These are phyloP conservation scores for Halcyon chelicuti DNA, from an alignment of 2,797 vertebrate species.

Conservation along the genomic window DNA sequence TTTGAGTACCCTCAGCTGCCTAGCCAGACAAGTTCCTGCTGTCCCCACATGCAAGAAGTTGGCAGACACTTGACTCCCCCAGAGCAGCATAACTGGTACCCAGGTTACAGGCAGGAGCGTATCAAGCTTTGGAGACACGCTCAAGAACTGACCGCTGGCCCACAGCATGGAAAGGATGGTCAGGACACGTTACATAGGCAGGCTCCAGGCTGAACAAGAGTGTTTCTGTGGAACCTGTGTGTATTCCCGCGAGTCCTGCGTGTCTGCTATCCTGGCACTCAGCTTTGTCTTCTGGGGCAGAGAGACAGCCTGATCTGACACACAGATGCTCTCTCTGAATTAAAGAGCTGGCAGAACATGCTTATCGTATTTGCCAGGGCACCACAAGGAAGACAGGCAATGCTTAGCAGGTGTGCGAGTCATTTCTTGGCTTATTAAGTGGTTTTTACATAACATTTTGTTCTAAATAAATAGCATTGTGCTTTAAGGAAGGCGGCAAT, in stretches of 20 bases:
- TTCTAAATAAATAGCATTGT: constrained; percentile 38
- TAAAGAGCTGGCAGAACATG: constrained; percentile 67
- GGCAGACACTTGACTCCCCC: neutral
- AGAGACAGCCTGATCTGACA: constrained; percentile 45
- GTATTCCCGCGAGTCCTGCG: neutral
- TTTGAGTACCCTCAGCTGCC: neutral
- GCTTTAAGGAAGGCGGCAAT: constrained; percentile 7
- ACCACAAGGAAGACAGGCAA: constrained; percentile 65
- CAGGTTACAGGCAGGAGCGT: neutral
- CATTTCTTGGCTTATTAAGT: constrained; percentile 55
- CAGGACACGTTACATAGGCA: neutral
- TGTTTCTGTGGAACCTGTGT: neutral
- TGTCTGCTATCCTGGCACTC: constrained; percentile 43
- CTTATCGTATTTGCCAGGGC: constrained; percentile 47
- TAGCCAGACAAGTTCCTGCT: neutral
- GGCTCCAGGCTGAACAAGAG: neutral
- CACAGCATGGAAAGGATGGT: neutral
- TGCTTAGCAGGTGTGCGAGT: constrained; percentile 48
- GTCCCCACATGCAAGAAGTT: neutral
- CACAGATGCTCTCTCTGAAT: constrained; percentile 72
- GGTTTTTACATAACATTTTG: neutral
- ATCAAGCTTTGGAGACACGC: neutral
- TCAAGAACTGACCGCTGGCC: neutral
- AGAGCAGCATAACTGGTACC: neutral
- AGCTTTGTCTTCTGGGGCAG: constrained; percentile 50